Conservation (phyloP, 2,113 vertebrate genomes). For the Entomyzon cyanotis region DNA sequence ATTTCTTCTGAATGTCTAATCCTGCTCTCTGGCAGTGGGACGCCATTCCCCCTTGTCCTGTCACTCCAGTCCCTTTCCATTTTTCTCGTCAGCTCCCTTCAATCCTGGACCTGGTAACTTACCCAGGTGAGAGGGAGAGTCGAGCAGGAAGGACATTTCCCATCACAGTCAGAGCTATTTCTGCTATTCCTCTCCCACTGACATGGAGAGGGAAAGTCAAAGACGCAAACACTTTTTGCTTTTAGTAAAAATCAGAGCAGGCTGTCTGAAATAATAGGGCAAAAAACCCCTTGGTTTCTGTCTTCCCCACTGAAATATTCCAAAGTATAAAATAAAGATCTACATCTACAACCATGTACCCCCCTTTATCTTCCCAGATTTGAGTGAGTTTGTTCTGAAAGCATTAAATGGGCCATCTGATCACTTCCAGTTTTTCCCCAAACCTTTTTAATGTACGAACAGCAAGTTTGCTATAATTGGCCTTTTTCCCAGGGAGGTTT, state of each 20-base stretch:
- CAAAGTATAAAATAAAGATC: neutral
- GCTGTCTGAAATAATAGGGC: neutral
- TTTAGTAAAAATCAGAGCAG: neutral
- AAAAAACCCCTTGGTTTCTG: neutral
- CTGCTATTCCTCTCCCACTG: neutral
- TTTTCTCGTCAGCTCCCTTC: neutral
- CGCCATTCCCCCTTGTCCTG: neutral
- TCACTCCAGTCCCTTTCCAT: neutral
- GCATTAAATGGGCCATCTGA: neutral
- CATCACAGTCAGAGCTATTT: rapidly evolving
- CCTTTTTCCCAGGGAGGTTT: neutral
- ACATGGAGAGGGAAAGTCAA: neutral
- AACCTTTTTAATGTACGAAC: neutral
- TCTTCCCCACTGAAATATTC: neutral
- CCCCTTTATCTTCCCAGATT: neutral
- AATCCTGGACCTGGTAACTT: neutral
- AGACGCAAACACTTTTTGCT: neutral
- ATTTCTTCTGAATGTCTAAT: neutral
- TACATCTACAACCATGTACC: neutral
- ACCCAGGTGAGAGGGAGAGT: neutral
- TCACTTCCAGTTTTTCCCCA: neutral
- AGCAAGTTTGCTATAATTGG: neutral
- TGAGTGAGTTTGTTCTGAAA: neutral
- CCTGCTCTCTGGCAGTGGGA: neutral
- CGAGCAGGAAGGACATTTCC: neutral